Evolutionary conservation across 2,113 vertebrate genomes (phyloP).

Genomic region (Todiramphus saurophagus): DNA sequence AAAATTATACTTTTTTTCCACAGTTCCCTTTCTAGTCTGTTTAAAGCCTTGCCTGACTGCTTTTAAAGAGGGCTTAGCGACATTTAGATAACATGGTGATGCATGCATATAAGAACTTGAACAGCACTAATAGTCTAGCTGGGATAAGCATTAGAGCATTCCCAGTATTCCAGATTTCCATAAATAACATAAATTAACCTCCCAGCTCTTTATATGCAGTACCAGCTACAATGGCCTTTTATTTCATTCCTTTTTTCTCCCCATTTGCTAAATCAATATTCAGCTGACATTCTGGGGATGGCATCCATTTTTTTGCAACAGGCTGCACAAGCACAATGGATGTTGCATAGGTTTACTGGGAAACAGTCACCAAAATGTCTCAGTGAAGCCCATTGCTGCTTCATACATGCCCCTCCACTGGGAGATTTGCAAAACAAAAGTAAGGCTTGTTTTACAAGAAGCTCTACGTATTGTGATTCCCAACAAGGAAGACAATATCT

Average conservation of each 20-base stretch:
- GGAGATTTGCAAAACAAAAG: conserved; percentile 36
- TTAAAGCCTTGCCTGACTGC: conserved; percentile 36
- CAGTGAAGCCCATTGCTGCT: background rate
- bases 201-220: conserved; percentile 23
- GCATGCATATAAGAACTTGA: conserved; percentile 4
- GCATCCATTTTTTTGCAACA: conserved; percentile 55
- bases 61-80: conserved; percentile 22
- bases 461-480: background rate
- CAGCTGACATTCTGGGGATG: conserved; percentile 40
- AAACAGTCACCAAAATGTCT: background rate
- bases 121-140: conserved; percentile 24
- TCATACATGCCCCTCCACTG: background rate
- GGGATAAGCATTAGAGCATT: conserved; percentile 57
- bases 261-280: conserved; percentile 53
- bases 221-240: conserved; percentile 42
- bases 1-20: background rate
- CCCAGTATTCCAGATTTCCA: conserved; percentile 63
- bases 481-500: background rate
- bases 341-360: conserved; percentile 30
- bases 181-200: conserved; percentile 64
- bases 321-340: conserved; percentile 56
- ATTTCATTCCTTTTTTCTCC: conserved; percentile 28
- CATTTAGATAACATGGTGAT: conserved; percentile 33
- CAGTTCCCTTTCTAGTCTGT: background rate
- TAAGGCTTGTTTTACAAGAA: conserved; percentile 10